Evolutionary conservation across 2,888 invertebrate species (phyloP).

Genomic region (Anorthoa munda): DNA sequence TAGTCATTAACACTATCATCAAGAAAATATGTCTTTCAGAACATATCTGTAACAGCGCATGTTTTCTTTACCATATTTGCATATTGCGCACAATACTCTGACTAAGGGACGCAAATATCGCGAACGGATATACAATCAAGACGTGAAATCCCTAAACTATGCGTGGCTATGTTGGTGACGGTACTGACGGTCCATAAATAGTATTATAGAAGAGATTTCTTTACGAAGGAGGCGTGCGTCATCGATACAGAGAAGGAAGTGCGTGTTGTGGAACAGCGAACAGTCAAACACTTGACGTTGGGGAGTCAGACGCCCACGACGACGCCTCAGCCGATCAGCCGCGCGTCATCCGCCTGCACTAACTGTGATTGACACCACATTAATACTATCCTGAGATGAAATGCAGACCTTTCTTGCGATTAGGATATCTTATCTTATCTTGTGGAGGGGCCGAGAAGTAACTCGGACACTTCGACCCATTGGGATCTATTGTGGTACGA

Average conservation of each 20-base stretch:
- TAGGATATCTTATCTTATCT: too few species aligned
- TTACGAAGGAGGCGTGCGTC: conserved; percentile 78
- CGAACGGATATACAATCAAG: conserved; percentile 61
- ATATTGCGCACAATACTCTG: conserved; percentile 48
- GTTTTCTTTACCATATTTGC: conserved; percentile 63
- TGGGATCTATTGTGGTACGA: too few species aligned
- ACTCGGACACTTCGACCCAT: too few species aligned
- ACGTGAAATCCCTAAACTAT: conserved; percentile 72
- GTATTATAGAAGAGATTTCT: conserved; percentile 76
- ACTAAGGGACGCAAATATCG: conserved; percentile 59
- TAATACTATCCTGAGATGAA: conserved; percentile 69
- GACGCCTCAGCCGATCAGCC: conserved; percentile 63
- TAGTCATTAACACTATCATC: conserved; percentile 16
- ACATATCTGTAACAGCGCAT: conserved; percentile 51
- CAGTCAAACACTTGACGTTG: conserved; percentile 79
- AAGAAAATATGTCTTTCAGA: conserved; percentile 56
- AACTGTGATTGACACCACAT: conserved; percentile 70
- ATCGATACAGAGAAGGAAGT: conserved; percentile 77
- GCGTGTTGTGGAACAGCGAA: conserved; percentile 69
- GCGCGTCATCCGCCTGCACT: conserved; percentile 58
- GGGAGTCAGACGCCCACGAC: conserved; percentile 78
- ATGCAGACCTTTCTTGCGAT: conserved; percentile 66
- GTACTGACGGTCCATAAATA: conserved; percentile 82
- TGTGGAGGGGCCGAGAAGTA: too few species aligned
- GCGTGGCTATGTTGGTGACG: conserved; percentile 60